Base-by-base conservation (phyloP, 1,140 invertebrate genomes). In the Drosophila erecta region DNA sequence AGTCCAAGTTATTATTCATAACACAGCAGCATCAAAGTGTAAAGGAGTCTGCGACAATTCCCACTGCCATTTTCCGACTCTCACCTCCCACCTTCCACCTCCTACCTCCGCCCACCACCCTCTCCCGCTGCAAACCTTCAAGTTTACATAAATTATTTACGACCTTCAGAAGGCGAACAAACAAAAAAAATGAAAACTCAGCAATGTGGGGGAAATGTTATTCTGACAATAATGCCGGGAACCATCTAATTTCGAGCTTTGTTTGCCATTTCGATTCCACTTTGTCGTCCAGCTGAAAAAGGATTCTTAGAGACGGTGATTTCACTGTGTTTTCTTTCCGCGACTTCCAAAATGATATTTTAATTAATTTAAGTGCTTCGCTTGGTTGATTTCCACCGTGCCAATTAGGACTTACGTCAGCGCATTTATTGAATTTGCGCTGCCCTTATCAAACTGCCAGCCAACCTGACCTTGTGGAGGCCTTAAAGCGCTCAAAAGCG, bases 11-110 rank as follows among this genome's bases (percentile, higher is more conserved):
- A 87, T 87, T 87, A 87, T 87, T 87, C 83, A 87, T 87, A 87
- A 87, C 84, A 71, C 84, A 87, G 84, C 84, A 87, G 84, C 83
- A 89, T 87, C 81, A 89, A 87, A 87, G 83, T 87, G 84, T 89
- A 89, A 81, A 74, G 79, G 76, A 89, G 83, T 89, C 75, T 87
- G 83, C 83, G 83, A 87, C 84, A 89, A 87, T 89, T 89, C 83
- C 84, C 84, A 84, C 76, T 76, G 79, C 83, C 83, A 86, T 86
- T 86, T 79, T 58, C 72, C 76, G 83, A 58, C 77, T 15, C 24
- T 40, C 11, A 33, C 40, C 30, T 8, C 30, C 30, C 27, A 37
- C 65, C 65, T 35, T 38, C 40, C 43, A 24, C 24, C 24, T 0
- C 4, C 4, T 35, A 35, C 59, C 17, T 17, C 22, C 22, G 27